Evolutionary conservation across 2,113 vertebrate species (phyloP).

Genomic region (Micronycteris hirsuta): DNA sequence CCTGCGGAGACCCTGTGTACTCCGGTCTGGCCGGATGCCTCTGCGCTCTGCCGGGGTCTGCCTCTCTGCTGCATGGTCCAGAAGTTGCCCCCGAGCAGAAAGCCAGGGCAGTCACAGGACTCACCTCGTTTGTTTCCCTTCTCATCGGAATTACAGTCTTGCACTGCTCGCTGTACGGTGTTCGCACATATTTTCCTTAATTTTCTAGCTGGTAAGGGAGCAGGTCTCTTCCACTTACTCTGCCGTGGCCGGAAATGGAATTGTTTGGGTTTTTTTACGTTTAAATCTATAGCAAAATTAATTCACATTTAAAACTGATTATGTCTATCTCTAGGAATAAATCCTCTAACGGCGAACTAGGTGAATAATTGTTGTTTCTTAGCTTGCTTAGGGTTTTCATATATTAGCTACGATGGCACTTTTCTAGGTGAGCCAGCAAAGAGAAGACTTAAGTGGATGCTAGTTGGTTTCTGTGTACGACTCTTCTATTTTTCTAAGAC

Average conservation of each 20-base stretch:
- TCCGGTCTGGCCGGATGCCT: background rate
- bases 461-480: conserved; percentile 11
- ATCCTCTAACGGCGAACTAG: background rate
- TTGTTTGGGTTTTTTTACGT: background rate
- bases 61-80: background rate
- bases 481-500: conserved; percentile 39
- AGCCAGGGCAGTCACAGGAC: background rate
- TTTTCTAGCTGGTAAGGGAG: background rate
- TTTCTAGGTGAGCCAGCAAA: background rate
- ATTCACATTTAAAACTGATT: background rate
- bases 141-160: background rate
- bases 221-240: background rate
- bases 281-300: background rate
- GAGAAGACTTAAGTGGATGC: background rate
- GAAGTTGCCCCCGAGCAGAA: background rate
- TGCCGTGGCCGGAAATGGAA: background rate
- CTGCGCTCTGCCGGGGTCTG: background rate
- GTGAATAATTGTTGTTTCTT: conserved; percentile 12
- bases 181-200: background rate
- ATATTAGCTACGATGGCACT: background rate
- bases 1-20: background rate
- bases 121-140: background rate
- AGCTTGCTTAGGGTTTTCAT: background rate
- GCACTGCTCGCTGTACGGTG: background rate
- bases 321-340: accelerated